Evolutionary conservation across 2,797 vertebrate species (phyloP).

Genomic region (Danio kyathit): DNA sequence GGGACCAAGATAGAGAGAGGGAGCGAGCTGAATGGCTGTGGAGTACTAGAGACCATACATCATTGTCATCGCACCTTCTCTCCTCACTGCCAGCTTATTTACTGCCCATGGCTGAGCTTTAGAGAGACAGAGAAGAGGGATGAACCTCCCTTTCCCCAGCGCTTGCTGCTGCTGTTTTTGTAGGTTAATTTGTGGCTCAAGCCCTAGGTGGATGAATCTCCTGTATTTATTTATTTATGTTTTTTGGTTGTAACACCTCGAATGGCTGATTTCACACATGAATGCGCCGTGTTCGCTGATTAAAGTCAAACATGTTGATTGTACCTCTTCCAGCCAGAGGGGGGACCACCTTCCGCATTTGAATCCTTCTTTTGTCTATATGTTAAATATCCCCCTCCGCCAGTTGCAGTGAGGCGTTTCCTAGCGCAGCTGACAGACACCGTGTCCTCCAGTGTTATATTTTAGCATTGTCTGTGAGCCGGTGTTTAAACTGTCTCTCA

Average conservation of each 20-base stretch:
- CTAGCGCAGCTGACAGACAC: conserved; percentile 55
- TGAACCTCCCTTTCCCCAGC: conserved; percentile 53
- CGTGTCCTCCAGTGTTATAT: not conserved
- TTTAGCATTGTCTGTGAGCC: conserved; percentile 12
- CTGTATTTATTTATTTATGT: conserved; percentile 27
- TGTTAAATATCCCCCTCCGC: conserved; percentile 64
- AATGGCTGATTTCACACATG: conserved; percentile 55
- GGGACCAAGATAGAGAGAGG: conserved; percentile 39
- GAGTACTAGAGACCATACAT: conserved; percentile 75
- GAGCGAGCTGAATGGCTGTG: conserved; percentile 72
- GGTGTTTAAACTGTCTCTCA: conserved; percentile 3
- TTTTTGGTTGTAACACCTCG: conserved; percentile 39
- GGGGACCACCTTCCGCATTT: conserved; percentile 57
- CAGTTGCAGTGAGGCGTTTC: conserved; percentile 62
- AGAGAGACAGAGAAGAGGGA: conserved; percentile 67
- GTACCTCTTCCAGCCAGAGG: conserved; percentile 65
- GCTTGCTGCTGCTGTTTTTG: conserved; percentile 22
- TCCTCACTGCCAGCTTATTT: conserved; percentile 77
- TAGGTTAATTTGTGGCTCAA: conserved; percentile 41
- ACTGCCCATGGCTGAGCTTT: conserved; percentile 75
- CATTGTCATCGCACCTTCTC: conserved; percentile 79
- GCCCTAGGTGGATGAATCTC: conserved; percentile 23
- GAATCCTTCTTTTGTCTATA: conserved; percentile 61
- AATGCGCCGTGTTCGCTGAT: conserved; percentile 61
- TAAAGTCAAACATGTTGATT: conserved; percentile 60